A percentile compares a stretch with the other conserved stretches of the same genome.
These are phyloP conservation scores for Gobius niger DNA, from an alignment of 2,113 vertebrate species.

Conservation along the genomic window DNA sequence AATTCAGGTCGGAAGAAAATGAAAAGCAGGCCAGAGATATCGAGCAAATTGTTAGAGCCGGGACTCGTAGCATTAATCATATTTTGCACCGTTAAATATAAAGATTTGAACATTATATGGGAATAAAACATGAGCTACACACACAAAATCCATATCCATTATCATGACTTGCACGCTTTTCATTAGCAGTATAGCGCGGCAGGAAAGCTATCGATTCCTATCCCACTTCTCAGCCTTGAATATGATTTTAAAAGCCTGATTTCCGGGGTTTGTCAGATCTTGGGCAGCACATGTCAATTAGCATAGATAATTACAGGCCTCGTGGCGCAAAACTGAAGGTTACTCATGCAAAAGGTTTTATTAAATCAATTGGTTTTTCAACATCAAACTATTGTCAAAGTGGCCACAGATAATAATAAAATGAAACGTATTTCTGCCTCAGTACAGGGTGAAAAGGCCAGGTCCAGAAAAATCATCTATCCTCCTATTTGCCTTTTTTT, in stretches of 20 bases:
- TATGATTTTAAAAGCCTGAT: conserved; percentile 46
- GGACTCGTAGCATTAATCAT: conserved; percentile 34
- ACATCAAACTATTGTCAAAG: neutral
- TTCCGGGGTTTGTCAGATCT: conserved; percentile 26
- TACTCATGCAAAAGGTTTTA: neutral
- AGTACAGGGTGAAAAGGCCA: neutral
- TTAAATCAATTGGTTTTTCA: conserved; percentile 2
- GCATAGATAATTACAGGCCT: conserved; percentile 21
- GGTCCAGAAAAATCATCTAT: neutral
- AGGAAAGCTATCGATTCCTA: conserved; percentile 63
- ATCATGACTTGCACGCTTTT: conserved; percentile 60
- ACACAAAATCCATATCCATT: conserved; percentile 73
- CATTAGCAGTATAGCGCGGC: conserved; percentile 46
- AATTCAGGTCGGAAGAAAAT: too few relatives aligned
- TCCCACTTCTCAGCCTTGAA: conserved; percentile 32
- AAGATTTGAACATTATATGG: conserved; percentile 32
- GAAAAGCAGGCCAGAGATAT: too few relatives aligned
- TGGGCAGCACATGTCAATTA: conserved; percentile 22
- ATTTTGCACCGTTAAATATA: conserved; percentile 23
- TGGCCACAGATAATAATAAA: neutral
- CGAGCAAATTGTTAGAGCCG: too few relatives aligned
- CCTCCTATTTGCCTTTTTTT: neutral
- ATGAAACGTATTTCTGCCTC: too few relatives aligned
- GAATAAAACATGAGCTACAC: conserved; percentile 59
- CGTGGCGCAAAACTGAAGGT: neutral